Evolutionary conservation across 2,797 vertebrate species (phyloP).

Genomic region (Chaetodon trifasciatus): DNA sequence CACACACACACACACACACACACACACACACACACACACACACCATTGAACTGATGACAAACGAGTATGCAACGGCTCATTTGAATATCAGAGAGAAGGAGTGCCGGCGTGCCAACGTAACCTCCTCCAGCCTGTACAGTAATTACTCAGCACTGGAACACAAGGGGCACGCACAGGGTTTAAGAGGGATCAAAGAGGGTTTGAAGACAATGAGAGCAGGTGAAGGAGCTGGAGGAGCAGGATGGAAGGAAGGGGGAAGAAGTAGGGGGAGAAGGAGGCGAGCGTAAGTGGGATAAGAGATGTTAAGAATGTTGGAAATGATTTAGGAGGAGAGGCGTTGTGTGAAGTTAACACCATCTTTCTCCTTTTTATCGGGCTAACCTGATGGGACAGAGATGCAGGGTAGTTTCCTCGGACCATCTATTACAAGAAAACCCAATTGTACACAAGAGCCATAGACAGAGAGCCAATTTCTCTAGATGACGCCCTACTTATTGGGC

Average conservation of each 20-base stretch:
- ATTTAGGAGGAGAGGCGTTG: conserved; percentile 31
- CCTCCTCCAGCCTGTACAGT: conserved; percentile 61
- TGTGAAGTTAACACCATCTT: conserved; percentile 33
- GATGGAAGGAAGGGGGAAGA: background rate
- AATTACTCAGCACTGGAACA: conserved; percentile 61
- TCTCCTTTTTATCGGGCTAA: conserved; percentile 47
- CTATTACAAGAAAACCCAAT: conserved; percentile 41
- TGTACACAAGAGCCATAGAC: conserved; percentile 33
- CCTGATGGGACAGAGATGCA: conserved; percentile 41
- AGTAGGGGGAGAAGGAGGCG: background rate
- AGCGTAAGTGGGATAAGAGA: conserved; percentile 7
- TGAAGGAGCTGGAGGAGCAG: conserved; percentile 13
- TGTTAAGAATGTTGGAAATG: conserved; percentile 19
- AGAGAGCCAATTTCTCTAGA: conserved; percentile 37
- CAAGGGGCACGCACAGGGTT: conserved; percentile 27
- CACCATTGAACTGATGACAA: conserved; percentile 58
- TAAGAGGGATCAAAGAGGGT: conserved; percentile 35
- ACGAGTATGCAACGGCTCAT: conserved; percentile 59
- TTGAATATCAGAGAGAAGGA: conserved; percentile 67
- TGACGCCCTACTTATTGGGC: conserved; percentile 20
- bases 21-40: conserved; percentile 8
- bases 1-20: background rate
- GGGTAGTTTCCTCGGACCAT: conserved; percentile 31
- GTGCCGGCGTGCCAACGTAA: conserved; percentile 39
- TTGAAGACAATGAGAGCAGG: conserved; percentile 43